phyloP scores from a whole-genome alignment of 2,888 invertebrate species.

The Himalopsyche tibetana region DNA sequence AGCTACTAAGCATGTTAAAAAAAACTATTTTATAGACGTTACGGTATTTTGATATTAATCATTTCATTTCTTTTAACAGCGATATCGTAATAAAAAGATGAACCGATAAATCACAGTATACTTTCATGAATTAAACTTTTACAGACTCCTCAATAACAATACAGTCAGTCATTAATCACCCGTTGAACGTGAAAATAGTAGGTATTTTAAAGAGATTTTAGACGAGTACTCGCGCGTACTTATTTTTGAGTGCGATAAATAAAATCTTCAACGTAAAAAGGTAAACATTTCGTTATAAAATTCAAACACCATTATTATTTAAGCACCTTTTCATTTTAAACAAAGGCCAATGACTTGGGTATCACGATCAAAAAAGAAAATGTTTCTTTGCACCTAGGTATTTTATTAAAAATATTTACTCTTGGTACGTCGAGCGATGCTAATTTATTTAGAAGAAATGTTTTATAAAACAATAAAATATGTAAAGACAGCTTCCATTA shows the following conservation, averaged over 20 bases:
- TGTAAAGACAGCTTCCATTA: too few species aligned
- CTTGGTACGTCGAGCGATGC: neutral
- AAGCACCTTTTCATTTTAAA: constrained; percentile 36
- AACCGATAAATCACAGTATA: neutral
- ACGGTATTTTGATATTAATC: neutral
- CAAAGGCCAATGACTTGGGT: constrained; percentile 34
- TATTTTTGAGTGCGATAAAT: constrained; percentile 31
- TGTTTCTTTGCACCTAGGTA: neutral
- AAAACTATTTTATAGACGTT: too few species aligned
- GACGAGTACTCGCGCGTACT: neutral
- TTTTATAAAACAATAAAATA: neutral
- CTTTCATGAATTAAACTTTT: constrained; percentile 26
- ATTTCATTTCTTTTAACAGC: neutral
- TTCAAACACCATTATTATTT: constrained; percentile 40
- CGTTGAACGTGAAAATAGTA: constrained; percentile 35
- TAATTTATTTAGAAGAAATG: neutral
- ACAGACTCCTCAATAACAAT: constrained; percentile 56
- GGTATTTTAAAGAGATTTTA: constrained; percentile 35
- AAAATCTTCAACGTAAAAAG: constrained; percentile 38
- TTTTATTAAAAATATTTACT: neutral
- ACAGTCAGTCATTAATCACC: constrained; percentile 57
- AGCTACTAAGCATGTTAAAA: too few species aligned
- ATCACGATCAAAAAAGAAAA: constrained; percentile 40
- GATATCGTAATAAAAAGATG: neutral
- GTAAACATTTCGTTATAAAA: constrained; percentile 35